Base-by-base conservation (phyloP, 2,888 invertebrate genomes). In the Amphipoea lucens region DNA sequence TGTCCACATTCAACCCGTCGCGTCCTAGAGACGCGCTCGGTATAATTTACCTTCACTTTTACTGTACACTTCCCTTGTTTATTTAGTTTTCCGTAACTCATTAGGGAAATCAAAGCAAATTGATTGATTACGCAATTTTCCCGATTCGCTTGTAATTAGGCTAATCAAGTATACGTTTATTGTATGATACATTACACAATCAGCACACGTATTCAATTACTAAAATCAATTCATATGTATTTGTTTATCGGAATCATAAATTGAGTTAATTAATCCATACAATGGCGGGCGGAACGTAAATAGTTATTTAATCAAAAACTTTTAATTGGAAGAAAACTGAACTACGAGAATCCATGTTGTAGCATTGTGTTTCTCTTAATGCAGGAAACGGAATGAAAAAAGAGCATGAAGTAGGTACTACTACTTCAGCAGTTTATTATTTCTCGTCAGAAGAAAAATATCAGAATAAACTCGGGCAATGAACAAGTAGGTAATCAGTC, bases 1-100 rank as follows among this genome's bases (percentile, higher is more conserved):
- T 95, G 94, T 94, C 91, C 93, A 94, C 92, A 95, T 95, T 95
- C 94, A 96, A 88, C 89, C 89, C 84, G 85, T 63, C 69, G 83
- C 63, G 78, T 90, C 90, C 91, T 87, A 86, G 85, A 88, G 88
- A 88, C 76, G 79, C 62, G 84, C 68, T 81, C 73, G 40, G 57
- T 71, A 87, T 82, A 72, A 81, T 87, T 83, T 83, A 76, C 69
- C 76, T 76, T 78, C 67, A 85, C 78, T 82, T 85, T 86, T 81
- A 76, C 17, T 63, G 69, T 75, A 77, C 67, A 62, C 71, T 57
- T 79, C 60, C 36, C 73, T 81, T 86, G 66, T 86, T 89, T 78
- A 88, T 84, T 87, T 78, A 85, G 81, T 86, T 88, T 78, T 77
- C 75, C 60, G 76, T 69, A 66, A 72, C 85, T 85, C 81, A 85